Base-by-base conservation (phyloP, 2,113 vertebrate genomes). In the Eleginops maclovinus region DNA sequence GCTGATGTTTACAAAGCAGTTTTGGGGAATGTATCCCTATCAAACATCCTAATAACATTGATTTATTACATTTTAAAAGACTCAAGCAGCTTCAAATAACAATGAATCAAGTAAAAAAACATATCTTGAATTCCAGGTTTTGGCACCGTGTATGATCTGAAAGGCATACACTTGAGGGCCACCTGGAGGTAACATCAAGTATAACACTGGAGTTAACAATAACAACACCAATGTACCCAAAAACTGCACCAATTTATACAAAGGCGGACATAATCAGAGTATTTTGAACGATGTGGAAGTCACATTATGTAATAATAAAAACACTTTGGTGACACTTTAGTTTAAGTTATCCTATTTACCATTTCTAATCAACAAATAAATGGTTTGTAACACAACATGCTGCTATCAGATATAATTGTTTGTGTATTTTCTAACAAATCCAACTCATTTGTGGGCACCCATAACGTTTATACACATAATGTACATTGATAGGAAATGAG, bases 181-280 rank as follows among this genome's bases (percentile, higher is more conserved):
- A 54, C 49, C 80, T 68, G 40, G 46, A 77, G 83, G 54, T 54
- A 6, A 40, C 4, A 72, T 24, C 0, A 14, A 15, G 1, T 44
- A 72, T 62, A 14, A 43, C 65, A 65, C 13, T 36, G 26, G 36
- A 46, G 1, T 31, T 3, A 51, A 46, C n/a, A 46, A 26, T 0
- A 14, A 62, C 46, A 55, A 53, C 8, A 40, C 9, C 13, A 55
- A 36, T 21, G 12, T 13, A 44, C 16, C 10, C 1, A 16, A 4
- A 15, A 19, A 47, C 15, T n/a, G 8, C 28, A 49, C 15, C 19
- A 47, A 3, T 22, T 22, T 17, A 16, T 10, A 26, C n/a, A 36
- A 12, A 36, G 47, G 16, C 24, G 0, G 49, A 8, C 4, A 5
- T 36, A 4, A 43, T 12, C 19, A 67, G 28, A 15, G 21, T 40